phyloP scores from a whole-genome alignment of 2,113 vertebrate species.

The Myotis brandtii region DNA sequence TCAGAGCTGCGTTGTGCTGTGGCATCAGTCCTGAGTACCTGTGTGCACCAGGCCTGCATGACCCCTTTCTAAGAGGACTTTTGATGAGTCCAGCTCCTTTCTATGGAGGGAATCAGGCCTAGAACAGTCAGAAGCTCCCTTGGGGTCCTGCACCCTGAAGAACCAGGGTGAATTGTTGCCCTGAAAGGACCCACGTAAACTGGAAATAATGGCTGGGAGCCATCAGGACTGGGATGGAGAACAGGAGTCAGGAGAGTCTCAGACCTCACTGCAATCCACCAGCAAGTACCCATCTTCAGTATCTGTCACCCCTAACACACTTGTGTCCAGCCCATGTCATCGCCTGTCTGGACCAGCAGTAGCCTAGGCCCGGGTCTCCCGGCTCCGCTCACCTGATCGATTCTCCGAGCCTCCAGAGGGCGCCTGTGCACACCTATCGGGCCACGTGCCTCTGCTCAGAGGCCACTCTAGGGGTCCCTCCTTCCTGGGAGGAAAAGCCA shows the following conservation, averaged over 20 bases:
- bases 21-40: background rate
- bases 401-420: background rate
- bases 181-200: fast-evolving
- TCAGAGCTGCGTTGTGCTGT: background rate
- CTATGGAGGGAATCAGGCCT: background rate
- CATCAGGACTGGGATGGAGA: background rate
- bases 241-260: too few species aligned
- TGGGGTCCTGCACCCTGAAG: background rate
- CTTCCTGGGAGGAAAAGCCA: background rate
- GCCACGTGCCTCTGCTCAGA: background rate
- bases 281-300: background rate
- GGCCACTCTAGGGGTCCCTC: background rate
- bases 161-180: background rate
- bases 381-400: background rate
- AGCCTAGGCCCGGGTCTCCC: background rate
- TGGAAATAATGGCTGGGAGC: background rate
- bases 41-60: fast-evolving
- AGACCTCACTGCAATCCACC: fast-evolving
- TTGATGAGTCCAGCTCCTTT: background rate
- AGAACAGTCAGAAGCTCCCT: background rate
- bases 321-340: background rate
- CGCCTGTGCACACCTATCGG: background rate
- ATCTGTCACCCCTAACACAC: background rate
- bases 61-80: background rate
- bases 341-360: background rate